Percentiles rank a stretch among this genome's conserved stretches.
phyloP scores from a whole-genome alignment of 92 coral and sea anemone species.

The Epizoanthus scotinus region DNA sequence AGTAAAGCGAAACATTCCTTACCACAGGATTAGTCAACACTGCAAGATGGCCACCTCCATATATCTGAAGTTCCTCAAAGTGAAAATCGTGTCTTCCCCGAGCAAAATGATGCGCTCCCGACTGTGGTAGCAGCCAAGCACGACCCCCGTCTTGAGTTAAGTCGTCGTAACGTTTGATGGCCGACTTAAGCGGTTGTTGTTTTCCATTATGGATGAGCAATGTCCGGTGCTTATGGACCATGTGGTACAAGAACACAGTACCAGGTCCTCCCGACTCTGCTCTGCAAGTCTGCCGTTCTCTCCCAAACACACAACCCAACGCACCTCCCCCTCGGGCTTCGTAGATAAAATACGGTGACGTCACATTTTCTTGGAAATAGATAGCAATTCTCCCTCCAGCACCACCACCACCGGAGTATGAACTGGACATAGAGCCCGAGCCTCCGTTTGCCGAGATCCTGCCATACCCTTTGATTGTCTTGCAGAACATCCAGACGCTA shows the following conservation, averaged over 20 bases:
- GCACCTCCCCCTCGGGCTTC: constrained; percentile 77
- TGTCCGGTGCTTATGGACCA: constrained; percentile 73
- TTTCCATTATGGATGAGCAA: constrained; percentile 63
- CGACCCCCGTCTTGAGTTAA: constrained; percentile 66
- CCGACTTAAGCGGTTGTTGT: constrained; percentile 66
- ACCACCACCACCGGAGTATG: constrained; percentile 69
- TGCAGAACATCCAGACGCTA: constrained; percentile 75
- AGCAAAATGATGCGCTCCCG: constrained; percentile 70
- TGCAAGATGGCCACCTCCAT: constrained; percentile 75
- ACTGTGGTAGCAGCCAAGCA: constrained; percentile 76
- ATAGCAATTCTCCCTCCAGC: constrained; percentile 78
- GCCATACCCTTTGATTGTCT: constrained; percentile 66
- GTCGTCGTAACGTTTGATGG: constrained; percentile 59
- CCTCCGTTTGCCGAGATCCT: constrained; percentile 71
- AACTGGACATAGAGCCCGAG: constrained; percentile 43
- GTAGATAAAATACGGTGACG: constrained; percentile 69
- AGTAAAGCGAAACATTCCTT: constrained; percentile 50
- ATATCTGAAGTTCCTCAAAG: constrained; percentile 78
- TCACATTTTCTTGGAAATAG: constrained; percentile 60
- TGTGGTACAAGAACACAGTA: constrained; percentile 70
- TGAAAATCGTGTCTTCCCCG: constrained; percentile 57
- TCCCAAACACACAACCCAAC: constrained; percentile 53
- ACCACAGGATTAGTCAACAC: constrained; percentile 66
- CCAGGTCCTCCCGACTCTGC: constrained; percentile 86
- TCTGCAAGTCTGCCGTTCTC: constrained; percentile 32